Conservation (phyloP, 64 coral and sea anemone species). For the Stichodactyla helianthus region DNA sequence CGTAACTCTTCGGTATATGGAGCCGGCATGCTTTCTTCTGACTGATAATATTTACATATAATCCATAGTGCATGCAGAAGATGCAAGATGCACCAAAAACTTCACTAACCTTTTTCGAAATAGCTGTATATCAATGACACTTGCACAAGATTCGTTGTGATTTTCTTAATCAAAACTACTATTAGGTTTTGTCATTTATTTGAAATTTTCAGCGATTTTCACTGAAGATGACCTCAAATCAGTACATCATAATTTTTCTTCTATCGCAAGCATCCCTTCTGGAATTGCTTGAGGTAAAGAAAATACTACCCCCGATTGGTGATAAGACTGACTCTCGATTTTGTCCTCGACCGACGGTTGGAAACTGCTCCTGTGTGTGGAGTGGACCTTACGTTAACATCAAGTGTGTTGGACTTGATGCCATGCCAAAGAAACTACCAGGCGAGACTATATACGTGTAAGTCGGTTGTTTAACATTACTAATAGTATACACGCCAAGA, state of each 20-base stretch:
- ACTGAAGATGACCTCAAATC: neutral
- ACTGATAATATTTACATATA: too few relatives aligned
- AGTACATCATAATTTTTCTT: neutral
- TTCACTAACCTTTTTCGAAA: too few relatives aligned
- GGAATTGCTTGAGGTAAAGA: neutral
- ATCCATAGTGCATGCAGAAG: too few relatives aligned
- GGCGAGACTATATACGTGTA: neutral
- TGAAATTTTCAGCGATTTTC: too few relatives aligned
- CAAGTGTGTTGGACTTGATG: conserved; percentile 1
- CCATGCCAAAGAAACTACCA: neutral
- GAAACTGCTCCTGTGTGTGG: neutral
- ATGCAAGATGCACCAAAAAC: too few relatives aligned
- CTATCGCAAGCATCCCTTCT: neutral
- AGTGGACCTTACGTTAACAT: neutral
- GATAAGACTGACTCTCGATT: neutral
- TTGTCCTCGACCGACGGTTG: neutral
- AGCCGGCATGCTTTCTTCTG: too few relatives aligned
- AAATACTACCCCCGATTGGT: neutral
- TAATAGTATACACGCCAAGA: too few relatives aligned
- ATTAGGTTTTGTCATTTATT: too few relatives aligned
- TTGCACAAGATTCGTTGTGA: too few relatives aligned
- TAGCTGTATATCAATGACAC: too few relatives aligned
- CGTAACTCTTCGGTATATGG: too few relatives aligned
- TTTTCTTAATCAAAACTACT: too few relatives aligned
- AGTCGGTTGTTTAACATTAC: neutral